A percentile compares a stretch with the other conserved stretches of the same genome.
Conservation (phyloP, 2,888 invertebrate species). For the Sinhomidia bicolor region DNA sequence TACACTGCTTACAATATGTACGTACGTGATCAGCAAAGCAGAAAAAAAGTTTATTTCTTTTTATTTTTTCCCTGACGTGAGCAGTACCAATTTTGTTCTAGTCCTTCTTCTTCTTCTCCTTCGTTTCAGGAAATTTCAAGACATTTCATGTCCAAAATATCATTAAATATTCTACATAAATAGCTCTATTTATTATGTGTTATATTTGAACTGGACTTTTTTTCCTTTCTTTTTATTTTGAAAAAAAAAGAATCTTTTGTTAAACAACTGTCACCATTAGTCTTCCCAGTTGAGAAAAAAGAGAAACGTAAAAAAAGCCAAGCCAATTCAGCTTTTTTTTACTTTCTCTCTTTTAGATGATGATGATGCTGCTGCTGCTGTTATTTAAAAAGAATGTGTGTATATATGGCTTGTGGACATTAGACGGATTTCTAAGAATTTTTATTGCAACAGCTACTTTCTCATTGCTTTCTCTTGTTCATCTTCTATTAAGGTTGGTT, state of each 20-base stretch:
- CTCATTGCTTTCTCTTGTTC: neutral
- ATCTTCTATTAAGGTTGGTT: neutral
- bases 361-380: neutral
- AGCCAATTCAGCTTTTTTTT: conserved; percentile 35
- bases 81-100: neutral
- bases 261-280: conserved; percentile 48
- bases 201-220: neutral
- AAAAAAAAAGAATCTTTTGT: conserved; percentile 19
- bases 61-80: neutral
- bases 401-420: neutral
- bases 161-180: conserved; percentile 50
- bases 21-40: neutral
- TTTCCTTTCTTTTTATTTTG: neutral
- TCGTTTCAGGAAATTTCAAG: conserved; percentile 11
- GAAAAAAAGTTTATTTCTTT: neutral
- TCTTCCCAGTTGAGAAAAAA: conserved; percentile 18
- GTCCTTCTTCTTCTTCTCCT: neutral
- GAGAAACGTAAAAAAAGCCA: neutral
- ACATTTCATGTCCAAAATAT: conserved; percentile 18
- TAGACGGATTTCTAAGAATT: conserved; percentile 9
- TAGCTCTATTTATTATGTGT: conserved; percentile 35
- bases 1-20: too few species aligned
- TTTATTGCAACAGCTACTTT: conserved; percentile 29
- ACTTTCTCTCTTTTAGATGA: neutral
- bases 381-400: conserved; percentile 5